Base-by-base conservation (phyloP, 2,888 invertebrate species). In the Amphipyra berbera region DNA sequence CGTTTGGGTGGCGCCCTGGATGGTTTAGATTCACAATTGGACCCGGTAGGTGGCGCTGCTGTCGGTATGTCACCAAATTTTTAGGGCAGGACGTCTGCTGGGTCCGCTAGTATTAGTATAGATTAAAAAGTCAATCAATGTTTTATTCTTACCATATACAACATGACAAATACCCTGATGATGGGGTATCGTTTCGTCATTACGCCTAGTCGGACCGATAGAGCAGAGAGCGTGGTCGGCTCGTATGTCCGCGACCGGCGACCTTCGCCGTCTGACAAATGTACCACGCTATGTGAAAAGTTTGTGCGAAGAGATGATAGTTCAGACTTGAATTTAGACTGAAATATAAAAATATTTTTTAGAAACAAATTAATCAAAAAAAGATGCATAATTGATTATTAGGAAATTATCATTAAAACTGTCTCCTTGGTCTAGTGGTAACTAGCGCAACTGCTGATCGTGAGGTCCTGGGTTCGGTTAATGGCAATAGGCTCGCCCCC, bases 141-240 rank as follows among this genome's bases (percentile, higher is more conserved):
- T 21, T 21, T 21, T 21, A 6, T 27, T 78, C 95, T 92, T 84
- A 96, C 98, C 96, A 98, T 97, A 87, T 98, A 98, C 79, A 97
- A 91, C 66, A 98, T 95, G n/a, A 98, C 96, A 86, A 97, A 96
- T 62, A 98, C 96, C 80, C 98, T 96, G 61, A 98, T 97, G 47
- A 97, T 90, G 0, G 98, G 98, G 90, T 98, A 97, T 61, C 98
- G 95, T 61, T 97, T 95, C 49, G 98, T 92, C 88, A 98, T 97
- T 14, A 97, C 95, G 10, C 98, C 98, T 14, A 98, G 93, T 41
- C 97, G 95, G 58, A 98, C 95, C 47, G 98, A 97, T 56, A 98
- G 95, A 0, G 83, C 73, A 13, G 85, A 77, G 12, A 92, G 56
- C 0, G 86, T 62, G 0, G 2, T 75, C 68, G 9, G 78, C 9